Conservation (phyloP, 2,888 invertebrate species). For the Cetonia aurata region DNA sequence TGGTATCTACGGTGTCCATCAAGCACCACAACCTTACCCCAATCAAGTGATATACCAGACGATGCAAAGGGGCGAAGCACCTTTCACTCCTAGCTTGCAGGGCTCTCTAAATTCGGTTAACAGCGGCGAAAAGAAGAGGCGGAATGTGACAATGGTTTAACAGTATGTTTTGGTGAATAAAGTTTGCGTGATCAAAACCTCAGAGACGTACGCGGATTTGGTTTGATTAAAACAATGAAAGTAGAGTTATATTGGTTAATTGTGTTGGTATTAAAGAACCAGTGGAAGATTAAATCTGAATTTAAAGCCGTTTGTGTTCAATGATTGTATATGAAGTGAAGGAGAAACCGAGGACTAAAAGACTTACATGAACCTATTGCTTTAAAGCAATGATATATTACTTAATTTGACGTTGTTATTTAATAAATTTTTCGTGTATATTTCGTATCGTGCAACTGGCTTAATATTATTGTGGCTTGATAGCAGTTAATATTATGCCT, state of each 20-base stretch:
- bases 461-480: too few species aligned
- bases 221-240: neutral
- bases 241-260: neutral
- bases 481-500: too few species aligned
- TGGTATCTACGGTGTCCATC: slow-evolving; percentile 67
- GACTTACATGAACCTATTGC: too few species aligned
- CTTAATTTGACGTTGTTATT: too few species aligned
- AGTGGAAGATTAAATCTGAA: neutral
- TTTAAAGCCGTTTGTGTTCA: slow-evolving; percentile 31
- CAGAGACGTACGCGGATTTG: slow-evolving; percentile 52
- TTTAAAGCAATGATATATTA: too few species aligned
- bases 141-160: slow-evolving; percentile 75
- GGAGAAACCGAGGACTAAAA: too few species aligned
- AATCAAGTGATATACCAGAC: slow-evolving; percentile 64
- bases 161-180: slow-evolving; percentile 61
- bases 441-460: too few species aligned
- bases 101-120: slow-evolving; percentile 72
- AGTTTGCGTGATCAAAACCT: slow-evolving; percentile 56
- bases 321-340: neutral
- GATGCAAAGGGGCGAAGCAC: slow-evolving; percentile 64
- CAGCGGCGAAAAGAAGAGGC: slow-evolving; percentile 69
- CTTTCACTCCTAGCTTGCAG: slow-evolving; percentile 69
- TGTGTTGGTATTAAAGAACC: neutral
- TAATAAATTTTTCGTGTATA: too few species aligned
- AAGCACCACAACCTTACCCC: slow-evolving; percentile 53